phyloP scores from a whole-genome alignment of 2,797 vertebrate species.

The Scomberomorus guttatus region DNA sequence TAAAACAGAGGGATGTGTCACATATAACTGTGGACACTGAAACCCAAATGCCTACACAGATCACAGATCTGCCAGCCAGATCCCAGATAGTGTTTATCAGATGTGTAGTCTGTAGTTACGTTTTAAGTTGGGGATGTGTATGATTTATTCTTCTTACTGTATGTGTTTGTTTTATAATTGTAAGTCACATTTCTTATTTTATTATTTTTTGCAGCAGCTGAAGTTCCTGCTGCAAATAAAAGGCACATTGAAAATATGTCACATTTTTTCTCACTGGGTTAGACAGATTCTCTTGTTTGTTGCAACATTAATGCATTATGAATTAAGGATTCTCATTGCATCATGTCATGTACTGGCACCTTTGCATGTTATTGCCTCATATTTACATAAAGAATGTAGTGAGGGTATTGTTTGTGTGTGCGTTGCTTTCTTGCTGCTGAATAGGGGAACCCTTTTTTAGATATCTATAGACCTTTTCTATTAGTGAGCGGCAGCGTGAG shows the following conservation, averaged over 20 bases:
- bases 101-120: background rate
- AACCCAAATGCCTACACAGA: background rate
- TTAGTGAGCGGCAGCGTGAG: background rate
- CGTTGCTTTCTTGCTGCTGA: background rate
- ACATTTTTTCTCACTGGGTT: background rate
- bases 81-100: background rate
- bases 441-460: background rate
- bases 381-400: conserved; percentile 13
- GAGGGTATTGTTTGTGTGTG: conserved; percentile 7
- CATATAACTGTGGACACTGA: background rate
- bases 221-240: background rate
- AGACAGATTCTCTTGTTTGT: background rate
- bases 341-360: background rate
- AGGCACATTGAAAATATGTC: background rate
- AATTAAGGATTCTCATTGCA: background rate
- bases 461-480: conserved; percentile 14
- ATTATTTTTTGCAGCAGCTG: background rate
- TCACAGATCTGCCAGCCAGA: background rate
- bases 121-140: background rate
- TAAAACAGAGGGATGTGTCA: background rate
- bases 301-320: conserved; percentile 3
- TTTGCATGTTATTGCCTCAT: background rate
- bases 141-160: background rate
- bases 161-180: background rate
- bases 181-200: background rate